Evolutionary conservation across 2,797 vertebrate genomes (phyloP).

Genomic region (Champsocephalus esox): DNA sequence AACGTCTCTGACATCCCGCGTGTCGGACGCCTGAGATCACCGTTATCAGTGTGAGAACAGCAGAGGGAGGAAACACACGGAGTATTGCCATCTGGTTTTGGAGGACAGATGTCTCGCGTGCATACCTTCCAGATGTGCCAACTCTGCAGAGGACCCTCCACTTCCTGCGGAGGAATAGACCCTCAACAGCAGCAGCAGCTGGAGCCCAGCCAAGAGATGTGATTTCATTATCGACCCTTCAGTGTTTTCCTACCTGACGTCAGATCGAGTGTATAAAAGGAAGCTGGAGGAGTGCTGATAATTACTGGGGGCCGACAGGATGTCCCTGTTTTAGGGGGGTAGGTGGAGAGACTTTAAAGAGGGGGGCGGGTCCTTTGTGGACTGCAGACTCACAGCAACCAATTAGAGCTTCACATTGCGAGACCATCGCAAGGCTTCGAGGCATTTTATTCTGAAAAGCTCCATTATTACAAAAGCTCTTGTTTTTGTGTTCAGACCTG

Average conservation of each 20-base stretch:
- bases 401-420: constrained; percentile 19
- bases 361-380: constrained; percentile 11
- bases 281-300: constrained; percentile 10
- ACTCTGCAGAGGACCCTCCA: not conserved
- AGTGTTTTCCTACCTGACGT: not conserved
- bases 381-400: not conserved
- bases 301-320: constrained; percentile 43
- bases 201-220: constrained; percentile 7
- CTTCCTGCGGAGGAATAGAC: constrained; percentile 32
- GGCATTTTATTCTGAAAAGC: constrained; percentile 28
- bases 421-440: constrained; percentile 2
- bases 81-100: constrained; percentile 58
- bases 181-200: not conserved
- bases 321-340: not conserved
- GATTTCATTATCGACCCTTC: not conserved
- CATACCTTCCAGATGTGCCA: constrained; percentile 63
- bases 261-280: not conserved
- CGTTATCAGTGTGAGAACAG: constrained; percentile 55
- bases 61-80: constrained; percentile 34
- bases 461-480: not conserved
- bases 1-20: constrained; percentile 39
- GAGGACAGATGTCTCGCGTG: constrained; percentile 56
- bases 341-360: constrained; percentile 17
- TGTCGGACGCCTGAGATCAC: constrained; percentile 61
- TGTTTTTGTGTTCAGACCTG: not conserved